These are phyloP conservation scores for Ceuthmochares aereus DNA, from an alignment of 2,113 vertebrate species.

Conservation along the genomic window DNA sequence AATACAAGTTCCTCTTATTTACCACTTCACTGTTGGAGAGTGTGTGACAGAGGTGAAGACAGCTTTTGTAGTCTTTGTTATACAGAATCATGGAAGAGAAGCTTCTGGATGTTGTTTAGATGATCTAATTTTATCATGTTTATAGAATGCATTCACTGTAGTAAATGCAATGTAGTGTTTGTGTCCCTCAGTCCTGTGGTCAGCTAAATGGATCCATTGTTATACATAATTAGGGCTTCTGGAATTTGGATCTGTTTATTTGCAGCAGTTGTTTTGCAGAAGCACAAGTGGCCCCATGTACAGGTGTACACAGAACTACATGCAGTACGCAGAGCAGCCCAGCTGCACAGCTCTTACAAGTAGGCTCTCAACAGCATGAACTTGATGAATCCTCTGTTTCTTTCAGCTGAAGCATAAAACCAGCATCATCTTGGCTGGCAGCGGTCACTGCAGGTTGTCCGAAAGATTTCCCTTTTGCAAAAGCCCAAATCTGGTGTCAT, in stretches of 20 bases:
- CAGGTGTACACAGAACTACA: not conserved
- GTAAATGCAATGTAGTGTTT: constrained; percentile 26
- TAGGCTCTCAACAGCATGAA: not conserved
- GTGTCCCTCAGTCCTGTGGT: not conserved
- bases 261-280: not conserved
- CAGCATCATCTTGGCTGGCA: not conserved
- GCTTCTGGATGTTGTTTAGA: constrained; percentile 43
- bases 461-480: not conserved
- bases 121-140: constrained; percentile 32
- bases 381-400: not conserved
- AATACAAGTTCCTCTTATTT: constrained; percentile 33
- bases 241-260: constrained; percentile 46
- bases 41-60: constrained; percentile 7
- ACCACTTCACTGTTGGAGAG: not conserved
- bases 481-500: not conserved
- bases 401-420: not conserved
- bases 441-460: not conserved
- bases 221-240: constrained; percentile 34
- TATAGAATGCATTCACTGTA: constrained; percentile 37
- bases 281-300: not conserved
- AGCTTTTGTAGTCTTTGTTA: constrained; percentile 22
- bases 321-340: not conserved
- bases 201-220: constrained; percentile 41
- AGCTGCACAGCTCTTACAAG: not conserved
- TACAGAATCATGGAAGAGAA: constrained; percentile 7